Evolutionary conservation across 2,113 vertebrate species (phyloP), one percentile per base, ranked within the genome.

Genomic region (Cygnus buccinator): DNA sequence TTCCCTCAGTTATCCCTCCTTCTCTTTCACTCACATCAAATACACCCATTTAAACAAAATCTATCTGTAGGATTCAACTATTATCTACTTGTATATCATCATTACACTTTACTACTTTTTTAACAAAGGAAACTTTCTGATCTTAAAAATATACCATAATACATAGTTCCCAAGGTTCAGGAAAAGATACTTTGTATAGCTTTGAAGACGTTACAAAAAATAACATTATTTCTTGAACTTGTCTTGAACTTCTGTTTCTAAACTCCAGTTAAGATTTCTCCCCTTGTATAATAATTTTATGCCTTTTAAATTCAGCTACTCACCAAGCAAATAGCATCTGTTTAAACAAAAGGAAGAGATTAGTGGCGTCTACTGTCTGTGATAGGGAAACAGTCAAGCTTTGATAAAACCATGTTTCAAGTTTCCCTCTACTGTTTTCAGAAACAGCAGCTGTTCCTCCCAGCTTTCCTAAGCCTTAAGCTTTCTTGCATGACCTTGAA

Each of bases 261-360:
- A 89, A 43, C 33, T 77, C 21, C 31, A 89, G 67, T 91, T 33
- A 37, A 87, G 59, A 43, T 63, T 93, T 84, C 29, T 79, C 21
- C 29, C 25, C 35, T 87, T 20, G 44, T 77, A 71, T 54, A 90
- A 94, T 48, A 94, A 61, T 72, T 93, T 68, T 54, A 37, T 31
- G 39, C 31, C 22, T 63, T 80, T 78, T 89, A 93, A 94, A 91
- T 96, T 95, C 85, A 95, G 58, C 29, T 77, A 55, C 84, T 91
- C 78, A 46, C 66, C 84, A 76, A 80, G 71, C 44, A 84, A 94
- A 59, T 79, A 84, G 44, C 86, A 93, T 93, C 78, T 96, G 87
- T 93, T 95, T 89, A 96, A 96, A 96, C 72, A 93, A 80, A 88
- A 96, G 13, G 22, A 95, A 93, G 89, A 83, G 62, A 95, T 95